These are phyloP conservation scores for Lepidonotus clava DNA, from an alignment of 2,888 invertebrate species.

Conservation along the genomic window DNA sequence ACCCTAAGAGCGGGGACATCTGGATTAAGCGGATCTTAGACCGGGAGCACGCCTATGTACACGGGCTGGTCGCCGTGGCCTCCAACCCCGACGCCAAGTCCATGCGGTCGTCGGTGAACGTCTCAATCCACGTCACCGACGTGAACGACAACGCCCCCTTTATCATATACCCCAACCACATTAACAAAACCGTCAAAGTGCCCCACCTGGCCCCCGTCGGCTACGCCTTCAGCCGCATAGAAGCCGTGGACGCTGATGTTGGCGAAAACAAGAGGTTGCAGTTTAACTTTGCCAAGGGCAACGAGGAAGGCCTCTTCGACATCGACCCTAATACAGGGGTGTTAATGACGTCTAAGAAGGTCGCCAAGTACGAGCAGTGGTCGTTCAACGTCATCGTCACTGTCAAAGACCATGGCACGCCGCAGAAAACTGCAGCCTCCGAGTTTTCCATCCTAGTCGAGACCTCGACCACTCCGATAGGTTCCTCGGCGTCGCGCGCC, in stretches of 20 bases:
- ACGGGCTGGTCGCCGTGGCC: slow-evolving; percentile 59
- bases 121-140: slow-evolving; percentile 61
- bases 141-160: slow-evolving; percentile 63
- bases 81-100: slow-evolving; percentile 4
- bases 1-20: slow-evolving; percentile 56
- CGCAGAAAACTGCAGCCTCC: slow-evolving; percentile 51
- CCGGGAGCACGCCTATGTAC: slow-evolving; percentile 57
- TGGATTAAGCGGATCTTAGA: slow-evolving; percentile 58
- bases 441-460: slow-evolving; percentile 57
- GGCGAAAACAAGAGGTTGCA: slow-evolving; percentile 61
- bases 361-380: slow-evolving; percentile 33
- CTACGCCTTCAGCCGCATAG: slow-evolving; percentile 56
- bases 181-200: slow-evolving; percentile 60
- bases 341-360: slow-evolving; percentile 51
- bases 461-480: not conserved
- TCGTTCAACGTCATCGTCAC: slow-evolving; percentile 57
- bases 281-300: slow-evolving; percentile 61
- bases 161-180: slow-evolving; percentile 60
- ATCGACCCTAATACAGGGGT: slow-evolving; percentile 61
- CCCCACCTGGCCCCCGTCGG: slow-evolving; percentile 42
- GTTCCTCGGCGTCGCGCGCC: not conserved
- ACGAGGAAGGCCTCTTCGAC: slow-evolving; percentile 59
- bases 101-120: slow-evolving; percentile 58
- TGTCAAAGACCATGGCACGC: slow-evolving; percentile 61
- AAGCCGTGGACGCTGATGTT: slow-evolving; percentile 62